Evolutionary conservation across 2,888 invertebrate species (phyloP).

Genomic region (Tanytarsus gracilentus): DNA sequence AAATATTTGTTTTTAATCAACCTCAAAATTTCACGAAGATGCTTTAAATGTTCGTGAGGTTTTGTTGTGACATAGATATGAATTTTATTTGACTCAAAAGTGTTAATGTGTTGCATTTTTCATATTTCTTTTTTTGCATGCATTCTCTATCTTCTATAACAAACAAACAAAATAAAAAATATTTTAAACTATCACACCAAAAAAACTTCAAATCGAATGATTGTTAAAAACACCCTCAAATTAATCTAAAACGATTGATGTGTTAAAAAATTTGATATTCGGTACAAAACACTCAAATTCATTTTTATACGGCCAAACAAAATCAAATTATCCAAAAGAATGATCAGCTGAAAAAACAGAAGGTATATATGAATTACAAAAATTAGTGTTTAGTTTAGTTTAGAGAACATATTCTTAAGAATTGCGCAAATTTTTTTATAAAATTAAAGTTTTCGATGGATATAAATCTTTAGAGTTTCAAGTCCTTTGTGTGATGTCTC

Average conservation of each 20-base stretch:
- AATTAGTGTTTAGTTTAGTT: constrained; percentile 19
- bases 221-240: neutral
- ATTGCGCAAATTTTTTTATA: too few relatives aligned
- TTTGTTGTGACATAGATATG: too few relatives aligned
- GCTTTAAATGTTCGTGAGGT: too few relatives aligned
- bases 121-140: constrained; percentile 36
- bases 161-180: constrained; percentile 31
- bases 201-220: constrained; percentile 9
- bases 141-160: constrained; percentile 36
- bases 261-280: constrained; percentile 11
- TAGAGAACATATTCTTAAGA: constrained; percentile 13
- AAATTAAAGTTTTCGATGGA: too few relatives aligned
- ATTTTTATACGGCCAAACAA: constrained; percentile 1
- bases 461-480: too few relatives aligned
- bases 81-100: constrained; percentile 31
- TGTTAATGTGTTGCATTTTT: constrained; percentile 36
- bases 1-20: too few relatives aligned
- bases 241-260: constrained; percentile 7
- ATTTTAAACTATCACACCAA: constrained; percentile 7
- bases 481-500: too few relatives aligned
- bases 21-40: too few relatives aligned
- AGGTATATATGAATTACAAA: constrained; percentile 23
- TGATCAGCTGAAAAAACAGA: constrained; percentile 28
- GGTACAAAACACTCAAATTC: neutral
- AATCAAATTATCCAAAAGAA: constrained; percentile 19